These are phyloP conservation scores for Zenarchopterus dispar DNA, from an alignment of 2,797 vertebrate genomes.

Conservation along the genomic window DNA sequence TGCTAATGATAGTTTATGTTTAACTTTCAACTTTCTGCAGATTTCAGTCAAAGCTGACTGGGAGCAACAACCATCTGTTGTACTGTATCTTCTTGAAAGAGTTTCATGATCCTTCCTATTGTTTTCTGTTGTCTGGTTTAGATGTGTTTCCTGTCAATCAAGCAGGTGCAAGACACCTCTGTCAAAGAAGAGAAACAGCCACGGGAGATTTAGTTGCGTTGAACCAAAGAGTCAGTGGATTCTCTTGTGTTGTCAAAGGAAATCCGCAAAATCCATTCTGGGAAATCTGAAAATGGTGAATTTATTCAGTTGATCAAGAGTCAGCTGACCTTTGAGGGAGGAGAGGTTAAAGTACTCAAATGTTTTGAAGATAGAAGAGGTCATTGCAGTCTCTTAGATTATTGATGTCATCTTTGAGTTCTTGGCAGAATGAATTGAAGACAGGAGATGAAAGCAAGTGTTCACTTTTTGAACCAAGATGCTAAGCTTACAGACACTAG, in stretches of 20 bases:
- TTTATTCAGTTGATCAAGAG: not conserved
- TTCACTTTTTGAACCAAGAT: not conserved
- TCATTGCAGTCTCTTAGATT: not conserved
- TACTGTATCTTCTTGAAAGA: too few species aligned
- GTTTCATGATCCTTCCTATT: too few species aligned
- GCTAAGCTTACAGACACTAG: not conserved
- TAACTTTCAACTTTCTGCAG: too few species aligned
- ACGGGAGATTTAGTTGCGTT: not conserved
- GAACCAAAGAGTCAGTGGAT: not conserved
- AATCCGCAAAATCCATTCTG: too few species aligned
- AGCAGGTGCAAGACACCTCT: too few species aligned
- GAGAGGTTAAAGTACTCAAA: not conserved
- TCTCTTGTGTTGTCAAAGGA: not conserved
- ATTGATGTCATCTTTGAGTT: not conserved
- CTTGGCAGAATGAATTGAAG: too few species aligned
- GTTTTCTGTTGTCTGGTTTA: too few species aligned
- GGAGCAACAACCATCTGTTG: too few species aligned
- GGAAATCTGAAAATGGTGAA: not conserved
- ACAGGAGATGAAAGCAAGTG: not conserved
- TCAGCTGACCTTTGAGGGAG: slow-evolving; percentile 14
- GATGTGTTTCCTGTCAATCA: too few species aligned
- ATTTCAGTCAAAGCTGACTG: too few species aligned
- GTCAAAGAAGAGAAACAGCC: too few species aligned
- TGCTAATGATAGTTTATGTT: too few species aligned
- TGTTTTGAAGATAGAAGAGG: slow-evolving; percentile 4